Evolutionary conservation across 2,797 vertebrate species (phyloP).

Genomic region (Podarcis siculus): DNA sequence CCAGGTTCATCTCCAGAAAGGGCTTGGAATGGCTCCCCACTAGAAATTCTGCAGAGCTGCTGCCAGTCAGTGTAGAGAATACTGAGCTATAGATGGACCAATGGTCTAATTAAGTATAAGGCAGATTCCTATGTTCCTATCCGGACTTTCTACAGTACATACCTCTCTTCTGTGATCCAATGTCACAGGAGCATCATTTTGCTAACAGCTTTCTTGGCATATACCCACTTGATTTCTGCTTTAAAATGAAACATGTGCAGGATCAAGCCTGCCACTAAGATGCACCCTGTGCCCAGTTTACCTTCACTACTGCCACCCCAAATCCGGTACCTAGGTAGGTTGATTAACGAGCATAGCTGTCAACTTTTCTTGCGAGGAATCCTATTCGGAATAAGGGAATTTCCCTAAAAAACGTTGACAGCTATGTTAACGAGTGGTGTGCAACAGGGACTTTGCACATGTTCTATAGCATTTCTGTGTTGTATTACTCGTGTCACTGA

Average conservation of each 20-base stretch:
- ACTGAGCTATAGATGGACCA: no score
- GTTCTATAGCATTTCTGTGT: not conserved
- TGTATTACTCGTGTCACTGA: not conserved
- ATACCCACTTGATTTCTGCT: not conserved
- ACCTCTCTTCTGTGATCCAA: not conserved
- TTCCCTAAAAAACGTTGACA: no score
- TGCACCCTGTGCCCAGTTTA: not conserved
- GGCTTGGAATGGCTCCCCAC: no score
- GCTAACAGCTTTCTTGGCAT: not conserved
- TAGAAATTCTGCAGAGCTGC: no score
- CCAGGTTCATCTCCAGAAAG: no score
- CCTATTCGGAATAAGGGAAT: no score
- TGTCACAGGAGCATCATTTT: not conserved
- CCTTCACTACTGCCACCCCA: not conserved
- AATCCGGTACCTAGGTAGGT: not conserved
- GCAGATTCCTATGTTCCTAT: not conserved
- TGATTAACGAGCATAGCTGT: not conserved
- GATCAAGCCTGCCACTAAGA: not conserved
- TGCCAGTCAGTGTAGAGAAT: no score
- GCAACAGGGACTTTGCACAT: not conserved
- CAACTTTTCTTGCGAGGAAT: no score
- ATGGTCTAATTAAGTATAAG: no score
- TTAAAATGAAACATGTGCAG: no score
- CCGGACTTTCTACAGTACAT: no score
- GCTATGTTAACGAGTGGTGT: not conserved